phyloP scores from a whole-genome alignment of 2,113 vertebrate species.

The Vireo altiloquus region DNA sequence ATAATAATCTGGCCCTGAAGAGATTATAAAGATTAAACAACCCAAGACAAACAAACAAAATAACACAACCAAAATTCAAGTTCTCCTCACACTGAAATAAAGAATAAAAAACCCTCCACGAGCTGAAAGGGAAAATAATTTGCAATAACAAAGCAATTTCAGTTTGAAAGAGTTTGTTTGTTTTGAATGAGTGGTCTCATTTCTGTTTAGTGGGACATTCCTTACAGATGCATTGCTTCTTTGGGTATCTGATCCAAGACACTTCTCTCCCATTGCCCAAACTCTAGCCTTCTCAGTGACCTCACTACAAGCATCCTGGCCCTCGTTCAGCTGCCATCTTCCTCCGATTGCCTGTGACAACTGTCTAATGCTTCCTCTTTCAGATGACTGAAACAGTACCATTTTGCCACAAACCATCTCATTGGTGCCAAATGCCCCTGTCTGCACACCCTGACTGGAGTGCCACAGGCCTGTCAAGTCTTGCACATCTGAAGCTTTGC shows the following conservation, averaged over 20 bases:
- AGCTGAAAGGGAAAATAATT: not conserved
- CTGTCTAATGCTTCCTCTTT: not conserved
- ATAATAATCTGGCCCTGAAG: not conserved
- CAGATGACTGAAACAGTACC: not conserved
- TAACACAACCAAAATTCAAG: not conserved
- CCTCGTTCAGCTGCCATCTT: not conserved
- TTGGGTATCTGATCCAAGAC: not conserved
- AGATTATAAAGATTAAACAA: not conserved
- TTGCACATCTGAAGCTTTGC: constrained; percentile 27
- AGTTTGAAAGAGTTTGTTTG: not conserved
- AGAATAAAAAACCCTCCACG: not conserved
- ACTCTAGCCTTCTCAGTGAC: not conserved
- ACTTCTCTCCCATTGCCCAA: not conserved
- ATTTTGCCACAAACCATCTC: not conserved
- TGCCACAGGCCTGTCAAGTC: constrained; percentile 19
- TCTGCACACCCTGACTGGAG: not conserved
- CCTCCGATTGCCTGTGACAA: not conserved
- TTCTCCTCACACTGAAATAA: not conserved
- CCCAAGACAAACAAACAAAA: not conserved
- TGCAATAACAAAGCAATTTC: not conserved
- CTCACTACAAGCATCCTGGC: not conserved
- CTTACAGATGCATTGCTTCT: not conserved
- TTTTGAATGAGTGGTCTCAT: not conserved
- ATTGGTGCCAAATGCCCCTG: not conserved
- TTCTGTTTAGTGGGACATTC: not conserved